Percentiles rank a stretch among this genome's conserved stretches.
phyloP scores from a whole-genome alignment of 2,113 vertebrate genomes.

The Ochotona curzoniae region DNA sequence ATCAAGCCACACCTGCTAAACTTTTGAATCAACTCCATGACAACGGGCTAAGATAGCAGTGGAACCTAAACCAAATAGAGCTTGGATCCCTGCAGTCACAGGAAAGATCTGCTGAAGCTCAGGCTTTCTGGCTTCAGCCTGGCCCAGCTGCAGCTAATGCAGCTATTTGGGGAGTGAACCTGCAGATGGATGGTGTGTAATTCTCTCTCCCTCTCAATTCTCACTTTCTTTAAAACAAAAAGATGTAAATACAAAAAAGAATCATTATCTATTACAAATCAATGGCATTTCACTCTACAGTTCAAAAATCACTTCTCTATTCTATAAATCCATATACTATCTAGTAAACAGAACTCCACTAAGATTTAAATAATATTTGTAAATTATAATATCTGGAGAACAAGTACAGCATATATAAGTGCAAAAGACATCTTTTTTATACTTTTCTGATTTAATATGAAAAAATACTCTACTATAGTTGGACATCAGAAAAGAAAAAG shows the following conservation, averaged over 20 bases:
- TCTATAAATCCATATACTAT: background rate
- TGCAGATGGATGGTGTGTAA: too few relatives aligned
- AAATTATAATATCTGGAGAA: background rate
- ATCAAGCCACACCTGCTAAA: too few relatives aligned
- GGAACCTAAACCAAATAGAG: too few relatives aligned
- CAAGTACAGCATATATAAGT: background rate
- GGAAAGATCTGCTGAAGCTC: background rate
- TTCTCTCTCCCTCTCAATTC: too few relatives aligned
- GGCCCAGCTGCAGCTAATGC: too few relatives aligned
- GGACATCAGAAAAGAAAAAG: background rate
- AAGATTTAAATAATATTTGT: background rate
- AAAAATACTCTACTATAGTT: background rate
- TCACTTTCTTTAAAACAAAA: too few relatives aligned
- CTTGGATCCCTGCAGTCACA: background rate
- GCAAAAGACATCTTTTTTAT: background rate
- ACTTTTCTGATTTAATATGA: background rate
- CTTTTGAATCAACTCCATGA: too few relatives aligned
- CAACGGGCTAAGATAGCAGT: too few relatives aligned
- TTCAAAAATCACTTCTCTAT: background rate
- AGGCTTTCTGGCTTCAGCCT: too few relatives aligned
- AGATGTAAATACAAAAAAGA: too few relatives aligned
- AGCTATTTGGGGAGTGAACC: too few relatives aligned
- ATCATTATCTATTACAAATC: background rate
- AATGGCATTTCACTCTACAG: background rate
- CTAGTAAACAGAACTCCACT: background rate